A percentile compares a stretch with the other conserved stretches of the same genome.
Evolutionary conservation across 2,113 vertebrate genomes (phyloP).

Genomic region (Saccopteryx bilineata): DNA sequence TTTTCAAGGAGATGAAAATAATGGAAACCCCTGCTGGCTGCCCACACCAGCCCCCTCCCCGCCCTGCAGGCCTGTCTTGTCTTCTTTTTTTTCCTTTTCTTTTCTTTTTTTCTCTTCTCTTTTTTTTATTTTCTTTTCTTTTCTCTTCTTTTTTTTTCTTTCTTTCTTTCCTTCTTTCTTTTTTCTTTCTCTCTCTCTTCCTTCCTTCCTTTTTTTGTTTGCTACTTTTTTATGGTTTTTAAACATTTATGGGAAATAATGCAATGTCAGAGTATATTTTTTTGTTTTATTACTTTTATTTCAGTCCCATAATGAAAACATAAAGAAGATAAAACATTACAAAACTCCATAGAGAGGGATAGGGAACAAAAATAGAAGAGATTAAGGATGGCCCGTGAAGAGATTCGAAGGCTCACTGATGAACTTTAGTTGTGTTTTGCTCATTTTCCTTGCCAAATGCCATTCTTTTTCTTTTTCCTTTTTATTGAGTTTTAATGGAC

Average conservation of each 20-base stretch:
- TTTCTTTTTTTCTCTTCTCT: not conserved
- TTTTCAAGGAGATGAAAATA: not conserved
- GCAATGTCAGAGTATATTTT: too few relatives aligned
- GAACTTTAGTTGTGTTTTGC: not conserved
- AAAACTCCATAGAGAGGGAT: too few relatives aligned
- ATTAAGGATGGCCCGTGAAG: too few relatives aligned
- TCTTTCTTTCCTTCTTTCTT: not conserved
- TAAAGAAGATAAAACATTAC: too few relatives aligned
- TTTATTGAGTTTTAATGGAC: not conserved
- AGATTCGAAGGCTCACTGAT: too few relatives aligned
- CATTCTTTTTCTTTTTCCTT: not conserved
- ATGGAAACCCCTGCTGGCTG: not conserved
- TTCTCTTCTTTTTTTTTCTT: not conserved
- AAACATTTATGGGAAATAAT: too few relatives aligned
- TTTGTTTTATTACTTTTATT: too few relatives aligned
- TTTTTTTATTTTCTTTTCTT: too few relatives aligned
- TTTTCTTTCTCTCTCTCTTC: not conserved
- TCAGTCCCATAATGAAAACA: too few relatives aligned
- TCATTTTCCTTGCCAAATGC: slow-evolving; percentile 10
- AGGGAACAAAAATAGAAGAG: too few relatives aligned
- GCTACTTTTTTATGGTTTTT: too few relatives aligned
- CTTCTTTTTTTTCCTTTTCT: not conserved
- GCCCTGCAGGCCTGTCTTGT: too few relatives aligned
- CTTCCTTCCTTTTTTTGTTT: not conserved
- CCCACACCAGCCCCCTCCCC: not conserved